Evolutionary conservation across 23 tunicate species (phyloP), one percentile per base, ranked within the genome.

Genomic region (Styela clava): DNA sequence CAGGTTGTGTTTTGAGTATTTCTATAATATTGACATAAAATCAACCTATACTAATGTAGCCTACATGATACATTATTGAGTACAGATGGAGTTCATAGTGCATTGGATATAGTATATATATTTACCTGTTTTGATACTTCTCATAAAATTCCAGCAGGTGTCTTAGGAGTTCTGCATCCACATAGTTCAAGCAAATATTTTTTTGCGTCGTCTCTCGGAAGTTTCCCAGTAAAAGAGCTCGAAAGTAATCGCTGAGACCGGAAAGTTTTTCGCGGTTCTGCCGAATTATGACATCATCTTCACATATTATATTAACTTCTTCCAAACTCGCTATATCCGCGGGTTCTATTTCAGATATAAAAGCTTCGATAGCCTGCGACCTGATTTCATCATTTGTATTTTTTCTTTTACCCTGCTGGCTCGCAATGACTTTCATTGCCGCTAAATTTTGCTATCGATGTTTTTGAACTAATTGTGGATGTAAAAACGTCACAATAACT

Each of bases 181-280:
- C 28, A 64, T 82, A 1, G n/a, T 28, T 52, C 78, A 82, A 29
- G 76, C 36, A 26, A 31, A 82, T 62, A 35, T 35, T 2, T 33
- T 1, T 24, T 18, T 52, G 74, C 22, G 61, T 35, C 18, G 27
- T 44, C 33, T 82, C 85, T 37, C 16, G 31, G 26, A 82, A 82
- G 23, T 69, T 69, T 52, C 85, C 85, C 61, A 26, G 34, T 18
- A 82, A 32, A 25, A 82, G 28, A 24, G 65, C 85, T 3, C 85
- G 77, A n/a, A 82, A 71, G 37, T 82, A 82, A 69, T 82, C 78
- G 78, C 85, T 69, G 18, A 32, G 37, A 22, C 32, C 52, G 24
- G 68, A 27, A 24, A 82, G 78, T 2, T 71, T 34, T 31, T 33
- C 31, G 28, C 62, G 69, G 33, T 77, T 35, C 33, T 78, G 69